These are phyloP conservation scores for Drosophila cyrtoloma DNA, from an alignment of 2,888 invertebrate species.

Conservation along the genomic window DNA sequence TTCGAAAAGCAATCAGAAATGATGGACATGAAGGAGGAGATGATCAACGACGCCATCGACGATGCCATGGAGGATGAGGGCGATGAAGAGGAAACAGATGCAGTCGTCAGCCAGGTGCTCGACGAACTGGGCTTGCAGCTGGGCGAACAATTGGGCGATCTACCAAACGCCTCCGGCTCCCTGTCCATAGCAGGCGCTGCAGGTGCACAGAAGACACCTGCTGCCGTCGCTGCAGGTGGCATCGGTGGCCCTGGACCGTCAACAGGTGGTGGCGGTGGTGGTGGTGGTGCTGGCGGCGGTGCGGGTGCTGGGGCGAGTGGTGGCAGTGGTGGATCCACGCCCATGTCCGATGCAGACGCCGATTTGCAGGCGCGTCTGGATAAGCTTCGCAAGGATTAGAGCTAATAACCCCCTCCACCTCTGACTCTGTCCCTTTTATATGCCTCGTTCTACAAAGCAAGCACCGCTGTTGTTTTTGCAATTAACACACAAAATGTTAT, in stretches of 20 bases:
- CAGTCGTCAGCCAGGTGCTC: conserved; percentile 97
- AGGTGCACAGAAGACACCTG: conserved; percentile 88
- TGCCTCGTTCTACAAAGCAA: conserved; percentile 3
- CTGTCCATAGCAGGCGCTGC: conserved; percentile 87
- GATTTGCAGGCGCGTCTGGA: conserved; percentile 98
- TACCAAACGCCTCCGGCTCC: conserved; percentile 89
- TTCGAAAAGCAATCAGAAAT: conserved; percentile 99
- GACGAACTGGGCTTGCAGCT: conserved; percentile 99
- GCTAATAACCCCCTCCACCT: conserved; percentile 23
- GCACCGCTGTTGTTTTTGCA: conserved; percentile 39
- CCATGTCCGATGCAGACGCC: conserved; percentile 95
- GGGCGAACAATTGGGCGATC: conserved; percentile 95
- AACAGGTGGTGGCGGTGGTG: conserved; percentile 83
- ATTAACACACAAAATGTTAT: conserved; percentile 50
- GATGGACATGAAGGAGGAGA: conserved; percentile 99
- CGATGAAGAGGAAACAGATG: conserved; percentile 99
- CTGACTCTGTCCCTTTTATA: conserved; percentile 33
- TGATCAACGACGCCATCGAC: conserved; percentile 99
- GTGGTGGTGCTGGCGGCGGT: conserved; percentile 83
- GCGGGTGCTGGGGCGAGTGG: conserved; percentile 83
- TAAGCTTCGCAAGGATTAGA: conserved; percentile 89
- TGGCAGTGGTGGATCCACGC: conserved; percentile 85
- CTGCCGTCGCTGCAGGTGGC: conserved; percentile 86
- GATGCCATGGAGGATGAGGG: conserved; percentile 99
- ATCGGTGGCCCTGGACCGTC: conserved; percentile 77